Percentiles rank a stretch among this genome's conserved stretches.
Evolutionary conservation across 92 coral and sea anemone species (phyloP).

Genomic region (Phenganax stokvisi): DNA sequence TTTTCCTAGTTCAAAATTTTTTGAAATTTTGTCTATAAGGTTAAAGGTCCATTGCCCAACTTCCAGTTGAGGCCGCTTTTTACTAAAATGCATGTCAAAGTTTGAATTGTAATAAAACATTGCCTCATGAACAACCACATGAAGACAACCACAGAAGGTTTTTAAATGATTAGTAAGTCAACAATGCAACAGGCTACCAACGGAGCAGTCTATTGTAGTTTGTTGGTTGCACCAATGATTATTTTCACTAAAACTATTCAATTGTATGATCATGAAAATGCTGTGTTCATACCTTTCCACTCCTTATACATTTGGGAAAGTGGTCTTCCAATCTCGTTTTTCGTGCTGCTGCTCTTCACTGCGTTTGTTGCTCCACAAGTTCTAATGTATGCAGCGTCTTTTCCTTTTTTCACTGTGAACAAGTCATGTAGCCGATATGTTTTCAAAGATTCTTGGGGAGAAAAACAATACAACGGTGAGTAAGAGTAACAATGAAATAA

Average conservation of each 20-base stretch:
- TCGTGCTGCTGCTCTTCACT: slow-evolving; percentile 40
- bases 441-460: neutral
- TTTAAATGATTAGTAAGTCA: too few relatives aligned
- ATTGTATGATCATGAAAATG: neutral
- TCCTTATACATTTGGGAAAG: slow-evolving; percentile 47
- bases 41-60: too few relatives aligned
- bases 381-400: slow-evolving; percentile 48
- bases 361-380: slow-evolving; percentile 47
- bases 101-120: too few relatives aligned
- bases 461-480: neutral
- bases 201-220: too few relatives aligned
- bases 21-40: too few relatives aligned
- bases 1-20: too few relatives aligned
- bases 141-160: too few relatives aligned
- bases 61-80: too few relatives aligned
- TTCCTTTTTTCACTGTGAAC: slow-evolving; percentile 49
- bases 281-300: slow-evolving; percentile 29
- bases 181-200: too few relatives aligned
- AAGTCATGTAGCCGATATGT: slow-evolving; percentile 43
- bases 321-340: slow-evolving; percentile 45
- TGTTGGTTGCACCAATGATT: neutral
- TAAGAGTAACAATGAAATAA: neutral
- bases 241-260: neutral
- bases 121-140: too few relatives aligned
- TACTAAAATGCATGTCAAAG: too few relatives aligned